Conservation (phyloP, 2,797 vertebrate species). For the Galago senegalensis region DNA sequence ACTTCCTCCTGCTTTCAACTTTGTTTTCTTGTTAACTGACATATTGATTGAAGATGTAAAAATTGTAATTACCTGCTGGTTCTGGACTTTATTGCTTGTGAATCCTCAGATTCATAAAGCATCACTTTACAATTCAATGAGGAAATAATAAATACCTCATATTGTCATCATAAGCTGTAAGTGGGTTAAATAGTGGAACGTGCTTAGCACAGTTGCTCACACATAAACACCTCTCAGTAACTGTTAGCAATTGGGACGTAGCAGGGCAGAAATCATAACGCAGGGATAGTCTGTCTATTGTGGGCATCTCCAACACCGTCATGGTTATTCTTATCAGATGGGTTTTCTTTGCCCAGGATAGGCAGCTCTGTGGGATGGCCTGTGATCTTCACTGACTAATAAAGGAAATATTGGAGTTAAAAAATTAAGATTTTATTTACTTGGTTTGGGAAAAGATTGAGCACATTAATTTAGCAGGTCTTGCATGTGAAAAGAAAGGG, state of each 20-base stretch:
- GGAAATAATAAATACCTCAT: not conserved
- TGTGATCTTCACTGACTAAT: not conserved
- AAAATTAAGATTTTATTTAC: not conserved
- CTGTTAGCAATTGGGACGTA: not conserved
- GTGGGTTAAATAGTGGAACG: not conserved
- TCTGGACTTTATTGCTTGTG: not conserved
- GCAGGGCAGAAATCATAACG: too few species aligned
- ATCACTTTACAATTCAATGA: not conserved
- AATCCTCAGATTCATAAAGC: not conserved
- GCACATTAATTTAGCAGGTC: not conserved
- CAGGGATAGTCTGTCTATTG: too few species aligned
- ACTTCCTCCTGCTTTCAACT: not conserved
- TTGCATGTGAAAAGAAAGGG: not conserved
- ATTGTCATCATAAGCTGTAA: not conserved
- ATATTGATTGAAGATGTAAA: not conserved
- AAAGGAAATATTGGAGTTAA: not conserved
- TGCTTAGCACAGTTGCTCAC: not conserved
- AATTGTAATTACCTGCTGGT: not conserved
- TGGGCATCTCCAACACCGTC: too few species aligned
- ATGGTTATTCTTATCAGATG: not conserved
- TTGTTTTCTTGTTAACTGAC: not conserved
- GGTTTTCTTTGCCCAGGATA: not conserved
- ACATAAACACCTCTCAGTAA: not conserved
- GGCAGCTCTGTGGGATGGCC: not conserved
- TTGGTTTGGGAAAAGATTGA: not conserved